phyloP scores from a whole-genome alignment of 2,888 invertebrate species.

The Gastrophysa polygoni region DNA sequence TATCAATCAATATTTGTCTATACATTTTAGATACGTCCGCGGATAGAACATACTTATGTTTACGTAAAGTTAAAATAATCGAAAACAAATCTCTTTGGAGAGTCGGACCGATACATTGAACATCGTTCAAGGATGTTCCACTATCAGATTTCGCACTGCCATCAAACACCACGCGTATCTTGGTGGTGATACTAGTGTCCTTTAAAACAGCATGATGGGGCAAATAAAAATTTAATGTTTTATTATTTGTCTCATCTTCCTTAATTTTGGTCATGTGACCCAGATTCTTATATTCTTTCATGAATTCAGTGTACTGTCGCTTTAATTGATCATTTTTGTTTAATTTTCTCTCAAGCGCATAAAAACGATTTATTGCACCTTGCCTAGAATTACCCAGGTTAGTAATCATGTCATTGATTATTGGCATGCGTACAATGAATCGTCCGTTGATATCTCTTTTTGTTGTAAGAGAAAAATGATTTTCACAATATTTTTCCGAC shows the following conservation, averaged over 20 bases:
- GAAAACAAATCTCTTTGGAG: constrained; percentile 4
- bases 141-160: background rate
- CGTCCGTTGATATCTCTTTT: constrained; percentile 17
- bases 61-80: background rate
- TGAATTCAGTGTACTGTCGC: constrained; percentile 26
- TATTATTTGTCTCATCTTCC: background rate
- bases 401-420: constrained; percentile 11
- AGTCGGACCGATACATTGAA: background rate
- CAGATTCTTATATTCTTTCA: constrained; percentile 28
- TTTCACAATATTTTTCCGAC: constrained; percentile 15
- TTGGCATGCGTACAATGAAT: constrained; percentile 27
- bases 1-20: background rate
- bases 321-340: constrained; percentile 19
- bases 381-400: constrained; percentile 26
- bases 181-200: constrained; percentile 26
- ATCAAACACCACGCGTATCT: constrained; percentile 21
- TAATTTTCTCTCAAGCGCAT: constrained; percentile 26
- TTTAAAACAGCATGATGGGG: constrained; percentile 33
- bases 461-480: constrained; percentile 12
- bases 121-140: background rate
- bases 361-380: constrained; percentile 18
- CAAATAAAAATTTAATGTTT: no score
- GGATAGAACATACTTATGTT: background rate
- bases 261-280: constrained; percentile 22
- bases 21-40: constrained; percentile 3